phyloP scores from a whole-genome alignment of 1,140 invertebrate genomes.

The Aphidius gifuensis region DNA sequence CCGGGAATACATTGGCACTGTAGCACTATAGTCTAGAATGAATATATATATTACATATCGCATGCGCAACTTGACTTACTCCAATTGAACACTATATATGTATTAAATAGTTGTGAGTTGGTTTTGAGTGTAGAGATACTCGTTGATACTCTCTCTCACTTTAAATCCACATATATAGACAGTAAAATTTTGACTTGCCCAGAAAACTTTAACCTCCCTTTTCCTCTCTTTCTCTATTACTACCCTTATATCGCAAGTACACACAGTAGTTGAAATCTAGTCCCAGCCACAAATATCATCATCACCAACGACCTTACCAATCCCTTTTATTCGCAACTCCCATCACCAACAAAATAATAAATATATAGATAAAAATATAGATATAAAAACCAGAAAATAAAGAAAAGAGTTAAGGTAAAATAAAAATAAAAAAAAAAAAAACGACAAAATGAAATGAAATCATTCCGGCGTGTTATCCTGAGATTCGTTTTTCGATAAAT shows the following conservation, averaged over 20 bases:
- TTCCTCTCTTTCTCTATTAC: not conserved
- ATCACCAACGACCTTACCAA: slow-evolving; percentile 9
- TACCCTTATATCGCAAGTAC: slow-evolving; percentile 4
- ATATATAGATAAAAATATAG: not conserved
- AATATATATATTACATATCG: slow-evolving; percentile 9
- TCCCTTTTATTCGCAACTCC: not conserved
- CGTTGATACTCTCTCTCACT: not conserved
- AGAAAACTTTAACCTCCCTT: not conserved
- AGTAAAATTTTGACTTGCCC: too few relatives aligned
- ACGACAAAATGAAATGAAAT: not conserved
- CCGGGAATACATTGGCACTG: slow-evolving; percentile 23
- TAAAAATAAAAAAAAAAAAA: not conserved
- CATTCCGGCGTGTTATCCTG: not conserved
- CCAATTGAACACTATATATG: too few relatives aligned
- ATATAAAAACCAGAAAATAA: not conserved
- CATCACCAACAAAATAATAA: not conserved
- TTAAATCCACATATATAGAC: too few relatives aligned
- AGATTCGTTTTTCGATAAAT: too few relatives aligned
- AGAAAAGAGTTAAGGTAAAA: too few relatives aligned
- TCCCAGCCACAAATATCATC: slow-evolving; percentile 24
- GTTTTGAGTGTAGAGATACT: not conserved
- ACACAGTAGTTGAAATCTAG: slow-evolving; percentile 22
- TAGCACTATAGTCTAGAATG: slow-evolving; percentile 16
- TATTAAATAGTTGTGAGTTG: too few relatives aligned
- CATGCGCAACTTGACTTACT: too few relatives aligned